phyloP scores from a whole-genome alignment of 2,888 invertebrate genomes.

The Ariolimax columbianus region DNA sequence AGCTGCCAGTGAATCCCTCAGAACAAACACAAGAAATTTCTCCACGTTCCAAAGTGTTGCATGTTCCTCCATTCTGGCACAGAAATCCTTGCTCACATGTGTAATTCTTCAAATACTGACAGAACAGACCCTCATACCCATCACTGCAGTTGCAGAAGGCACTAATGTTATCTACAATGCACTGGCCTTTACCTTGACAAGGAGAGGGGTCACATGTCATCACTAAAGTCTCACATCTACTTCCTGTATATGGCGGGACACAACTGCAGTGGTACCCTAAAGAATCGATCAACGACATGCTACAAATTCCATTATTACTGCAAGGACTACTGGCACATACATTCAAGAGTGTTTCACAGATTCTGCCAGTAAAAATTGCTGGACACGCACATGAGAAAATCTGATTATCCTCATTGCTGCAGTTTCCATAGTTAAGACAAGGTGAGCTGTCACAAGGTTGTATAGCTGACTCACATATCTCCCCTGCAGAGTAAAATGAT shows the following conservation, averaged over 20 bases:
- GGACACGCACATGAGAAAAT: constrained; percentile 48
- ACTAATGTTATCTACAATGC: constrained; percentile 19
- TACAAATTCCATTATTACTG: constrained; percentile 62
- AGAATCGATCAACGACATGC: background rate
- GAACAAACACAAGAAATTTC: constrained; percentile 62
- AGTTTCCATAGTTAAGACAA: constrained; percentile 42
- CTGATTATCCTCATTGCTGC: constrained; percentile 21
- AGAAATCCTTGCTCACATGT: constrained; percentile 54
- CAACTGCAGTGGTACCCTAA: constrained; percentile 29
- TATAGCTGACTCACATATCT: constrained; percentile 41
- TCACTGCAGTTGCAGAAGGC: constrained; percentile 37
- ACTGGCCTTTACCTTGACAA: constrained; percentile 32
- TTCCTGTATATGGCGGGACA: constrained; percentile 38
- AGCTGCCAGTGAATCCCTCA: constrained; percentile 61
- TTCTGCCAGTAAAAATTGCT: constrained; percentile 36
- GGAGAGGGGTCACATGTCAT: constrained; percentile 40
- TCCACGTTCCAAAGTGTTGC: constrained; percentile 53
- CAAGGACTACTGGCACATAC: constrained; percentile 65
- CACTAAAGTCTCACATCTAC: constrained; percentile 25
- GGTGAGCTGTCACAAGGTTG: constrained; percentile 45
- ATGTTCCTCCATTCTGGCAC: constrained; percentile 65
- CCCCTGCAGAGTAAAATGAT: constrained; percentile 42
- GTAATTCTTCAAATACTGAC: constrained; percentile 60
- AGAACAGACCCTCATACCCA: constrained; percentile 43
- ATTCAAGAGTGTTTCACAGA: constrained; percentile 61